Conservation (phyloP, 1,140 invertebrate species). For the Xylocopa sonorina region DNA sequence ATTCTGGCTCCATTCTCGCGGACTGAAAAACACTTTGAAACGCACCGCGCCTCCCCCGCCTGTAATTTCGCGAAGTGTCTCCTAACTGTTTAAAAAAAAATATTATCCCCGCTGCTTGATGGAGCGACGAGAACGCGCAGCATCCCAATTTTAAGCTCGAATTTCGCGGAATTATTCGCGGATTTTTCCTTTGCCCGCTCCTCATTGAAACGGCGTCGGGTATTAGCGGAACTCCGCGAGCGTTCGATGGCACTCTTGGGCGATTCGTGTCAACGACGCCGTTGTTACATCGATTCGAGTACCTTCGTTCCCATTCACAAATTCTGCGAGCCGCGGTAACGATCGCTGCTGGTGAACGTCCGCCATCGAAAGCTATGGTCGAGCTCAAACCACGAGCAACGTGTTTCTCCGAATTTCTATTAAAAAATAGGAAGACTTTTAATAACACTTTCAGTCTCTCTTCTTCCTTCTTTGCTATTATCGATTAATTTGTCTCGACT, state of each 20-base stretch:
- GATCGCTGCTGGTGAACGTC: not conserved
- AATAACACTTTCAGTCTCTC: too few relatives aligned
- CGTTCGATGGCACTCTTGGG: conserved; percentile 32
- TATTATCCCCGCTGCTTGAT: not conserved
- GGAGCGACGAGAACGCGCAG: too few relatives aligned
- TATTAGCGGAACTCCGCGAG: conserved; percentile 29
- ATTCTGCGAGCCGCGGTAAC: conserved; percentile 29
- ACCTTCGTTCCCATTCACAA: conserved; percentile 31
- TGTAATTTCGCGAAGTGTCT: not conserved
- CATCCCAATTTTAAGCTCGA: too few relatives aligned
- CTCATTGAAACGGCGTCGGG: not conserved
- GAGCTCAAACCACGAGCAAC: not conserved
- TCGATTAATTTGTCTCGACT: too few relatives aligned
- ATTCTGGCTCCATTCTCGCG: not conserved
- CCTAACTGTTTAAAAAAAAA: not conserved
- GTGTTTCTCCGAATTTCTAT: not conserved
- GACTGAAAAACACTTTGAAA: not conserved
- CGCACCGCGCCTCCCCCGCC: not conserved
- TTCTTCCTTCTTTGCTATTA: too few relatives aligned
- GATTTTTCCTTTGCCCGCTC: not conserved
- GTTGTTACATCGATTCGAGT: conserved; percentile 33
- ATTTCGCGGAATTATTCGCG: not conserved
- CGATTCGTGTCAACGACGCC: conserved; percentile 52
- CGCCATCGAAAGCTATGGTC: too few relatives aligned
- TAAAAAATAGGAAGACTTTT: too few relatives aligned